Percentiles rank a stretch among this genome's conserved stretches.
Evolutionary conservation across 2,888 invertebrate genomes (phyloP).

Genomic region (Philhelius pedissequus): DNA sequence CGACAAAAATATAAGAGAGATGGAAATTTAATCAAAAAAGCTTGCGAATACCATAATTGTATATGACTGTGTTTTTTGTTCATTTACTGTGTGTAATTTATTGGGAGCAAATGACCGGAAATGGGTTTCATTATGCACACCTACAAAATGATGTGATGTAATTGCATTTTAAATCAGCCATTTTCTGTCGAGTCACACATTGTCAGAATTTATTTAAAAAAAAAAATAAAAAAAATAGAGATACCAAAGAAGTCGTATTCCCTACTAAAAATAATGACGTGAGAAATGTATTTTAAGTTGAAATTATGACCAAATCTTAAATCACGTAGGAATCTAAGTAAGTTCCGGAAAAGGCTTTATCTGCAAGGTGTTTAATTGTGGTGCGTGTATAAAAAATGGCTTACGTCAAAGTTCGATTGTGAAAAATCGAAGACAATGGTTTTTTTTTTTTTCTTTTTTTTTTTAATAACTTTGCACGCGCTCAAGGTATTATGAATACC

Average conservation of each 20-base stretch:
- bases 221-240: not conserved
- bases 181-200: constrained; percentile 32
- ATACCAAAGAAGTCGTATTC: not conserved
- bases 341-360: not conserved
- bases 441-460: no score
- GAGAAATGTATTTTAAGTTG: constrained; percentile 38
- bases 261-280: constrained; percentile 26
- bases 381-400: not conserved
- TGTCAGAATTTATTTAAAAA: not conserved
- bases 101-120: constrained; percentile 54
- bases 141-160: constrained; percentile 43
- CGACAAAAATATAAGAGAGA: not conserved
- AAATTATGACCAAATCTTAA: constrained; percentile 49
- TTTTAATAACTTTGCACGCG: no score
- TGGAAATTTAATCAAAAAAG: constrained; percentile 47
- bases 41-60: constrained; percentile 26
- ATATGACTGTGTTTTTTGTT: constrained; percentile 1
- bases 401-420: not conserved
- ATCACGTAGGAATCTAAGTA: constrained; percentile 12
- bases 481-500: no score
- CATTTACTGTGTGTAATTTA: constrained; percentile 62
- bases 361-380: not conserved
- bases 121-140: constrained; percentile 35
- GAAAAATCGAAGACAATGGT: constrained; percentile 18
- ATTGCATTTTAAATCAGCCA: constrained; percentile 62